Base-by-base conservation (phyloP, 2,888 invertebrate genomes). In the Morpho deidamia region DNA sequence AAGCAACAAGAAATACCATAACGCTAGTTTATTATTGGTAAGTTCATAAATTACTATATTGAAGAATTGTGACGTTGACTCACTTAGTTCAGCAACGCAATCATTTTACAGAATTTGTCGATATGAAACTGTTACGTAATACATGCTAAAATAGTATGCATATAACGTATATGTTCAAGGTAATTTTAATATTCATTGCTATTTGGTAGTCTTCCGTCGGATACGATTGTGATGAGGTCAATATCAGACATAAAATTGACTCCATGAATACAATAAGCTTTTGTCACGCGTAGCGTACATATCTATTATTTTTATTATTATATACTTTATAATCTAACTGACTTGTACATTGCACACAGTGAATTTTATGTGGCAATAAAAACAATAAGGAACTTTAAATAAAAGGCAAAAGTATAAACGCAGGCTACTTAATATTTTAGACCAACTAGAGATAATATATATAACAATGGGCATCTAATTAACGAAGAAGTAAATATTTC, bases 101-200 rank as follows among this genome's bases (percentile, higher is more conserved):
- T 74, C 70, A 70, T 63, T 74, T 78, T 70, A 66, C 70, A 74
- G 80, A 82, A 84, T 83, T 70, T 64, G 78, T 76, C 74, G 74
- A 70, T 67, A 65, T 66, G 69, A 66, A 32, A 60, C 62, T 60
- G 62, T 78, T 82, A 78, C 78, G 78, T 78, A 81, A 83, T 62
- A 64, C 65, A 65, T 70, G 64, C 67, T 62, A 69, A 71, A 70
- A 71, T 72, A 68, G 72, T 73, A 82, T 76, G 71, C 74, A 60
- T 66, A 66, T 74, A 81, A 79, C 81, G 64, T 62, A 60, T 65
- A 60, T 59, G 62, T 61, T 60, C 63, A 71, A 67, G 56, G 63
- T 65, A 69, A 72, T 66, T 71, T 76, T 65, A 69, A 65, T 74
- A 82, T 81, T 78, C 76, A 69, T 64, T 60, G 64, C 64, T 63